These are phyloP conservation scores for Syngnathoides biaculeatus DNA, from an alignment of 2,113 vertebrate genomes.

Conservation along the genomic window DNA sequence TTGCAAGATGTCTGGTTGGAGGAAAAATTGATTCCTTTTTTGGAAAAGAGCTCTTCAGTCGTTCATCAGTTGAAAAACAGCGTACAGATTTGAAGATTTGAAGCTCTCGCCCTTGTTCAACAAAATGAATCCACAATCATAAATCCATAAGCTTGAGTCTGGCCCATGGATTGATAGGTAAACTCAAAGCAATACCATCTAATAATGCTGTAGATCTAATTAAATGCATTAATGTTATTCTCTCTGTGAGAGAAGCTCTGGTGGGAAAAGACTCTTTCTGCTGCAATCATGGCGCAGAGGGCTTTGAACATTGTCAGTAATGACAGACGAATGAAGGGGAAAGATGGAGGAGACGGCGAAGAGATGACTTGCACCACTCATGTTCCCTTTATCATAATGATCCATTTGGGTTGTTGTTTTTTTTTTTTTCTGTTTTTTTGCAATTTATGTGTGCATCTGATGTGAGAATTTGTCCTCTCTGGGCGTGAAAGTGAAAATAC, in stretches of 20 bases:
- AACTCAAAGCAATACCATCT: slow-evolving; percentile 33
- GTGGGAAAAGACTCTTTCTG: slow-evolving; percentile 54
- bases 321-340: slow-evolving; percentile 34
- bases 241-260: slow-evolving; percentile 38
- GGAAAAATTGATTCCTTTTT: too few species aligned
- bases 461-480: slow-evolving; percentile 21
- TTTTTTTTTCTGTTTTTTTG: slow-evolving; percentile 32
- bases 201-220: slow-evolving; percentile 63
- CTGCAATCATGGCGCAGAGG: slow-evolving; percentile 41
- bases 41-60: too few species aligned
- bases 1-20: too few species aligned
- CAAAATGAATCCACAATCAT: not conserved
- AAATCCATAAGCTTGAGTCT: slow-evolving; percentile 20
- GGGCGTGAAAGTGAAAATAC: slow-evolving; percentile 20
- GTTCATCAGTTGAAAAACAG: too few species aligned
- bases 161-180: slow-evolving; percentile 25
- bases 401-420: slow-evolving; percentile 21
- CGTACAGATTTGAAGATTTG: too few species aligned
- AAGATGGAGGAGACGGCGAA: slow-evolving; percentile 31
- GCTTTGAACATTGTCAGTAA: slow-evolving; percentile 54
- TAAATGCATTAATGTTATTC: slow-evolving; percentile 53
- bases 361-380: slow-evolving; percentile 33
- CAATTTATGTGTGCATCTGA: slow-evolving; percentile 10
- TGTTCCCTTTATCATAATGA: slow-evolving; percentile 17
- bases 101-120: too few species aligned